phyloP scores from a whole-genome alignment of 92 coral and sea anemone species.

The Chrysogorgia sp. region DNA sequence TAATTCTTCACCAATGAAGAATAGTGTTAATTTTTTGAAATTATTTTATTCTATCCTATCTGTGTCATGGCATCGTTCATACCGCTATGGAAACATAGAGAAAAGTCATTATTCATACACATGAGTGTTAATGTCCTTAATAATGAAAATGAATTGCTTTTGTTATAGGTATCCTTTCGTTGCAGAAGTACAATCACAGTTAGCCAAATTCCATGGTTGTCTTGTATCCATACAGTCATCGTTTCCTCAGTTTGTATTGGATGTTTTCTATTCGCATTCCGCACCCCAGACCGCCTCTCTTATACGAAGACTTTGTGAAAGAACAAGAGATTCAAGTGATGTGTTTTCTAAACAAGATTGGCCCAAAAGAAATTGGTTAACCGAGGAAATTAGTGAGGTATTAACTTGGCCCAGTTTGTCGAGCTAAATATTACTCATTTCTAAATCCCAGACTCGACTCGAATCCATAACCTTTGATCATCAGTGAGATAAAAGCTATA shows the following conservation, averaged over 20 bases:
- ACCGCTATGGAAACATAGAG: no score
- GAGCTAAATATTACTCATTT: background rate
- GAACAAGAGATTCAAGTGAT: conserved; percentile 64
- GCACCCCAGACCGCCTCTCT: conserved; percentile 75
- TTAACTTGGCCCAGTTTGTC: background rate
- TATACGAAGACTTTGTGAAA: conserved; percentile 76
- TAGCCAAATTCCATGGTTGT: conserved; percentile 78
- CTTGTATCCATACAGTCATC: conserved; percentile 65
- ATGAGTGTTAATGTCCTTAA: background rate
- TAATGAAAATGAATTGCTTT: background rate
- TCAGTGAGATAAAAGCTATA: no score
- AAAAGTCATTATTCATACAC: no score
- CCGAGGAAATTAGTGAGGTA: conserved; percentile 84
- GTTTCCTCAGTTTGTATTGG: conserved; percentile 68
- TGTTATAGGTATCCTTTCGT: conserved; percentile 52
- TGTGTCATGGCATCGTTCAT: no score
- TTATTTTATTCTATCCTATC: no score
- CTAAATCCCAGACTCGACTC: no score
- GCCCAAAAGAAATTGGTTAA: conserved; percentile 86
- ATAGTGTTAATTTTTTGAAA: no score
- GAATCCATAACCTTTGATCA: no score
- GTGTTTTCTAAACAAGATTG: conserved; percentile 85
- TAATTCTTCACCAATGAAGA: no score
- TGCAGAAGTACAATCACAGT: conserved; percentile 60
- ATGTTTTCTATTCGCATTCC: conserved; percentile 69